A percentile compares a stretch with the other conserved stretches of the same genome.
Evolutionary conservation across 2,888 invertebrate genomes (phyloP).

Genomic region (Eustalomyia histrio): DNA sequence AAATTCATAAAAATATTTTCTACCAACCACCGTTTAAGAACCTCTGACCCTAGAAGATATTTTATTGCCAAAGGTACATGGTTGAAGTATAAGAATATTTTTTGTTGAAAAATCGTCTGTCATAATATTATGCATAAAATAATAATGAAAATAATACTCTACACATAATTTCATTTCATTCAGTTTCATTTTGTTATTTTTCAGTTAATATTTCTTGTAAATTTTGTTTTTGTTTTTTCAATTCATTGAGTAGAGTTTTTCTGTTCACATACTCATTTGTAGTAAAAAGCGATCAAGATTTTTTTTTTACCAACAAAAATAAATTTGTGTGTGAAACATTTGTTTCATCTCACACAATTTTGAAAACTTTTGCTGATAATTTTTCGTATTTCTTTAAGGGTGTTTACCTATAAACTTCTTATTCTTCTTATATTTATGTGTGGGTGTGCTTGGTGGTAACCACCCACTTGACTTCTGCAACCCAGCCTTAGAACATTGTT

Average conservation of each 20-base stretch:
- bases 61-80: neutral
- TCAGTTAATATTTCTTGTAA: neutral
- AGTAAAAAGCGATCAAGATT: neutral
- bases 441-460: constrained; percentile 65
- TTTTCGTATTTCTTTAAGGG: constrained; percentile 10
- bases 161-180: constrained; percentile 6
- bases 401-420: constrained; percentile 47
- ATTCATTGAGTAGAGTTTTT: constrained; percentile 16
- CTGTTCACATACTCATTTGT: neutral
- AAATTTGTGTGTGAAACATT: constrained; percentile 60
- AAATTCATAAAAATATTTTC: no score
- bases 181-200: neutral
- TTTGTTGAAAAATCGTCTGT: constrained; percentile 61
- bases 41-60: neutral
- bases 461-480: constrained; percentile 71
- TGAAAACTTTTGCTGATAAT: constrained; percentile 29
- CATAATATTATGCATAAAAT: constrained; percentile 59
- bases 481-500: constrained; percentile 62
- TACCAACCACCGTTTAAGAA: neutral
- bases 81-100: constrained; percentile 8
- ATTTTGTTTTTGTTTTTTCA: constrained; percentile 8
- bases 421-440: constrained; percentile 25
- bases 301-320: constrained; percentile 24
- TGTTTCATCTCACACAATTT: constrained; percentile 59
- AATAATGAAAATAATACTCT: constrained; percentile 41